Percentiles rank a stretch among this genome's conserved stretches.
These are phyloP conservation scores for Chromoteleia sp. DNA, from an alignment of 2,888 invertebrate species.

Conservation along the genomic window DNA sequence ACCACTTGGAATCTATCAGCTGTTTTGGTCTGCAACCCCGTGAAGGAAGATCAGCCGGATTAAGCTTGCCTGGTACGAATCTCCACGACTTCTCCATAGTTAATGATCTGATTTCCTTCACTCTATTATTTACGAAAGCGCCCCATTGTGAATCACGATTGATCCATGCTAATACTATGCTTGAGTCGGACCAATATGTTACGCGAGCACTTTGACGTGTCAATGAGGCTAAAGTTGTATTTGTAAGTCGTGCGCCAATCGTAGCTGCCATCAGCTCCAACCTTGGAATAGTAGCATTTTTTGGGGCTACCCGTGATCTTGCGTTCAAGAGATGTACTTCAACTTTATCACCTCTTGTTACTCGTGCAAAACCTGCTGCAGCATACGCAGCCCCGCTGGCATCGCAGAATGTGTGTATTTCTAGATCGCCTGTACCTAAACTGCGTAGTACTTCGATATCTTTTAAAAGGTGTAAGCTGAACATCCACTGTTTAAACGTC, in stretches of 20 bases:
- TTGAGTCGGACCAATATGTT: slow-evolving; percentile 75
- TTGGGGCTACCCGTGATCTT: slow-evolving; percentile 75
- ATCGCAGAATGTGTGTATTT: too few relatives aligned
- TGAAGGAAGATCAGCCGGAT: slow-evolving; percentile 79
- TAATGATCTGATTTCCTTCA: slow-evolving; percentile 72
- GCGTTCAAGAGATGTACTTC: too few relatives aligned
- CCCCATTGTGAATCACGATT: slow-evolving; percentile 70
- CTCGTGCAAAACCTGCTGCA: too few relatives aligned
- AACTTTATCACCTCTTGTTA: too few relatives aligned
- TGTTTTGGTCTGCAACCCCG: slow-evolving; percentile 74
- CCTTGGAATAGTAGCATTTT: slow-evolving; percentile 75
- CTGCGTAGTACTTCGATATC: too few relatives aligned
- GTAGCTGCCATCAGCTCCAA: slow-evolving; percentile 76
- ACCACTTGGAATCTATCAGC: slow-evolving; percentile 76
- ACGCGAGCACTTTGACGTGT: slow-evolving; percentile 24
- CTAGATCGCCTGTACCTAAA: too few relatives aligned
- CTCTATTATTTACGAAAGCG: slow-evolving; percentile 74
- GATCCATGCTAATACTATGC: slow-evolving; percentile 48
- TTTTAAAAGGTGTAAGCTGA: too few relatives aligned
- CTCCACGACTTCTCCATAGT: slow-evolving; percentile 69
- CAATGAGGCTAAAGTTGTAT: too few relatives aligned
- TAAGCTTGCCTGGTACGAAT: slow-evolving; percentile 76
- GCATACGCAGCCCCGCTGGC: too few relatives aligned
- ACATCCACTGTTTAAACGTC: too few relatives aligned
- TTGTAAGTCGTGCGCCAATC: too few relatives aligned